Evolutionary conservation across 2,113 vertebrate genomes (phyloP).

Genomic region (Rattus rattus): DNA sequence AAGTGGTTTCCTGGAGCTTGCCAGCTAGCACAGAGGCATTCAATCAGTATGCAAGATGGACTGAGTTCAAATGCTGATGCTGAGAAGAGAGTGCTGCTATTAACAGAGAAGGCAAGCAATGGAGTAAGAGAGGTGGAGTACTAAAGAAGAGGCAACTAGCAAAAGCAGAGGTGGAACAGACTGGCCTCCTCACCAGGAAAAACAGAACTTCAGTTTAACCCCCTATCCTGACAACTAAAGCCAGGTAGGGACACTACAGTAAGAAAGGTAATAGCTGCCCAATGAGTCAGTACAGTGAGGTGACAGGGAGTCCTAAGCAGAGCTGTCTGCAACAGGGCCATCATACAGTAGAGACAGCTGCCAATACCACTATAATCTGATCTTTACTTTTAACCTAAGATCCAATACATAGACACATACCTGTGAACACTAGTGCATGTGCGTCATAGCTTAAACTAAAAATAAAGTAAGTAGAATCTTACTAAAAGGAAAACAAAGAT

Average conservation of each 20-base stretch:
- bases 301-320: rapidly evolving
- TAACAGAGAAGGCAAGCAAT: neutral
- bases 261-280: neutral
- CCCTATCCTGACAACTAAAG: neutral
- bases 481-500: conserved; percentile 39
- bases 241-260: neutral
- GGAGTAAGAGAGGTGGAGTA: neutral
- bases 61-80: neutral
- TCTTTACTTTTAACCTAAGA: neutral
- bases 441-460: neutral
- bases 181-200: neutral
- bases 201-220: neutral
- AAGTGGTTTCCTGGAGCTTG: conserved; percentile 26
- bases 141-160: neutral
- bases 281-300: neutral
- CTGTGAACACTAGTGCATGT: neutral
- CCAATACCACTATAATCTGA: neutral
- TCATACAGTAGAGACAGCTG: neutral
- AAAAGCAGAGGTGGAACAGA: neutral
- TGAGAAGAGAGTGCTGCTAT: neutral
- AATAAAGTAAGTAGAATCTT: neutral
- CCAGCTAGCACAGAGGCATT: neutral
- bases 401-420: neutral
- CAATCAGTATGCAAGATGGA: neutral
- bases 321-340: neutral